phyloP scores from a whole-genome alignment of 2,113 vertebrate species.

The Sinocyclocheilus anshuiensis region DNA sequence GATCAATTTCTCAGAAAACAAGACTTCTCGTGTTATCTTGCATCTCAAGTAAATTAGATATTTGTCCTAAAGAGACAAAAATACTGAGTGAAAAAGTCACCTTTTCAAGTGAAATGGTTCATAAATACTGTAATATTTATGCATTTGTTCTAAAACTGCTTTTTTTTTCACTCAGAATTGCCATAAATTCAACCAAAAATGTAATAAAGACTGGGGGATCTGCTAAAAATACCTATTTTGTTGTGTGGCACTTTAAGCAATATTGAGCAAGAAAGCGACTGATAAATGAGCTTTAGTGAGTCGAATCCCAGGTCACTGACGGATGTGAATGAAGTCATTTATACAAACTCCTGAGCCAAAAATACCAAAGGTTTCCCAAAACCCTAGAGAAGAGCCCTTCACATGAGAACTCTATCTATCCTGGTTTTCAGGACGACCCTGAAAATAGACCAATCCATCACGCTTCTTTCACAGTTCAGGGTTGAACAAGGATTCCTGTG shows the following conservation, averaged over 20 bases:
- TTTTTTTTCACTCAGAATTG: neutral
- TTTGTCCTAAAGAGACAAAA: neutral
- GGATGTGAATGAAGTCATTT: slow-evolving; percentile 24
- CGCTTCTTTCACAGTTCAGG: slow-evolving; percentile 66
- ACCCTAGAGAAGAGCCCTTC: neutral
- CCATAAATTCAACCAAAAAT: neutral
- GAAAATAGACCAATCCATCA: slow-evolving; percentile 17
- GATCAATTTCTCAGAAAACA: no score
- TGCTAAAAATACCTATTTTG: neutral
- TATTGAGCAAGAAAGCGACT: neutral
- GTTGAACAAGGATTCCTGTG: slow-evolving; percentile 66
- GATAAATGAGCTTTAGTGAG: neutral
- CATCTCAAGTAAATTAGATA: neutral
- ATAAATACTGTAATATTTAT: neutral
- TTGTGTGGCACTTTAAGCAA: no score
- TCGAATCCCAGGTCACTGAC: neutral
- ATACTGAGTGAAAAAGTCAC: neutral
- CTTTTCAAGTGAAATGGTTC: neutral
- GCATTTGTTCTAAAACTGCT: neutral
- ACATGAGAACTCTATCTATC: neutral
- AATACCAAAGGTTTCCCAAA: neutral
- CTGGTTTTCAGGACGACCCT: neutral
- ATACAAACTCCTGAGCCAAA: slow-evolving; percentile 6
- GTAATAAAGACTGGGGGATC: no score
- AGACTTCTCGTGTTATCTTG: no score